Conservation (phyloP, 2,797 vertebrate genomes). For the Thamnophis elegans region DNA sequence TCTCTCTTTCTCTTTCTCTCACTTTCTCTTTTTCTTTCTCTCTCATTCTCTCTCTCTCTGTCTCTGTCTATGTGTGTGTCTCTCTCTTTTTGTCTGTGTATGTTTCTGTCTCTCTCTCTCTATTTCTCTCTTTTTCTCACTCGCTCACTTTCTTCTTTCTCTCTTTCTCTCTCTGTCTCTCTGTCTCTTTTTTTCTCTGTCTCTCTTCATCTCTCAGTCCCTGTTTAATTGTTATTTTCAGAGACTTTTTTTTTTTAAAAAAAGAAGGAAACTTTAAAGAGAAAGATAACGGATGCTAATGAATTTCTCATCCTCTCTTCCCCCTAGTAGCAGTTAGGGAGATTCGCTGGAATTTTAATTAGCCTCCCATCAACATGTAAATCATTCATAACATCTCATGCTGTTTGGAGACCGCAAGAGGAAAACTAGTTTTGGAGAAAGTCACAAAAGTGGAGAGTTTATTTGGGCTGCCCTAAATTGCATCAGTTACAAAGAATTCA, state of each 20-base stretch:
- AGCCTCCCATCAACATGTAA: constrained; percentile 46
- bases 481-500: neutral
- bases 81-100: too few relatives aligned
- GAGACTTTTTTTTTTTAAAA: constrained; percentile 16
- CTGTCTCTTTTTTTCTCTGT: too few relatives aligned
- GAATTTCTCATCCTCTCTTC: constrained; percentile 14
- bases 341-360: constrained; percentile 49
- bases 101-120: too few relatives aligned
- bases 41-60: too few relatives aligned
- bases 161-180: too few relatives aligned
- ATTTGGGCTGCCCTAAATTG: constrained; percentile 22
- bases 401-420: constrained; percentile 13
- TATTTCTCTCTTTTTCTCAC: too few relatives aligned
- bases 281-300: constrained; percentile 44
- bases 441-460: neutral
- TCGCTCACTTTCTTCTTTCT: too few relatives aligned
- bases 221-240: constrained; percentile 6
- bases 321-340: constrained; percentile 1
- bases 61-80: fast-evolving
- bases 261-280: neutral
- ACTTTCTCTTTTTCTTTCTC: too few relatives aligned
- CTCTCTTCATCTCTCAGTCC: neutral
- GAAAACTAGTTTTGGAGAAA: constrained; percentile 9
- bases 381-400: constrained; percentile 44
- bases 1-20: too few relatives aligned